Evolutionary conservation across 1,140 invertebrate species (phyloP).

Genomic region (Lasioglossum baleicum): DNA sequence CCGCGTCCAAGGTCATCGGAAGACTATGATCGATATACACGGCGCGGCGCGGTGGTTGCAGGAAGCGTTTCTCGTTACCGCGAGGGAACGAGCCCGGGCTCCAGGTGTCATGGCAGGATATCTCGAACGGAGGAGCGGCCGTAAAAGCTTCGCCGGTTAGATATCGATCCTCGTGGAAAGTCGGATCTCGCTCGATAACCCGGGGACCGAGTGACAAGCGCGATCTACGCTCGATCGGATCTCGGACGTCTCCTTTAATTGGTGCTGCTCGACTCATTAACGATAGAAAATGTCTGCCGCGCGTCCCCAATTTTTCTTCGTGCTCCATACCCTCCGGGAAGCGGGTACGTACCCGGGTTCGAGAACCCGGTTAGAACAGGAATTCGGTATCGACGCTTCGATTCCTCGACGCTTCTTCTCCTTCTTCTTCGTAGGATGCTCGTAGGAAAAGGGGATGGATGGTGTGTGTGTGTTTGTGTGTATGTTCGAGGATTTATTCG

Average conservation of each 20-base stretch:
- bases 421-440: neutral
- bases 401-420: constrained; percentile 17
- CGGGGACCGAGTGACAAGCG: constrained; percentile 42
- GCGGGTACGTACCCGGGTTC: too few species aligned
- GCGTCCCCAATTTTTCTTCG: neutral
- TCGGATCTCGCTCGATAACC: constrained; percentile 43
- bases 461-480: neutral
- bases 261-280: constrained; percentile 43
- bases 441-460: neutral
- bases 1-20: constrained; percentile 43
- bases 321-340: neutral
- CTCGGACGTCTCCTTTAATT: constrained; percentile 52
- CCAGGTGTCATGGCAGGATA: constrained; percentile 39
- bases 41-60: constrained; percentile 1
- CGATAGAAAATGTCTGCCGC: constrained; percentile 25
- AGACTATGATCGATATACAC: constrained; percentile 50
- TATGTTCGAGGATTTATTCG: too few species aligned
- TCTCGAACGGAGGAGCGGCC: constrained; percentile 18
- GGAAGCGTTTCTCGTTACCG: constrained; percentile 52
- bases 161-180: constrained; percentile 44
- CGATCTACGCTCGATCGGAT: constrained; percentile 41
- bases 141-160: constrained; percentile 33
- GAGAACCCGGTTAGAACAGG: too few species aligned
- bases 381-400: too few species aligned
- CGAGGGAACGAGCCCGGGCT: neutral